Evolutionary conservation across 2,113 vertebrate species (phyloP), one percentile per base, ranked within the genome.

Genomic region (Periophthalmodon schlosseri): DNA sequence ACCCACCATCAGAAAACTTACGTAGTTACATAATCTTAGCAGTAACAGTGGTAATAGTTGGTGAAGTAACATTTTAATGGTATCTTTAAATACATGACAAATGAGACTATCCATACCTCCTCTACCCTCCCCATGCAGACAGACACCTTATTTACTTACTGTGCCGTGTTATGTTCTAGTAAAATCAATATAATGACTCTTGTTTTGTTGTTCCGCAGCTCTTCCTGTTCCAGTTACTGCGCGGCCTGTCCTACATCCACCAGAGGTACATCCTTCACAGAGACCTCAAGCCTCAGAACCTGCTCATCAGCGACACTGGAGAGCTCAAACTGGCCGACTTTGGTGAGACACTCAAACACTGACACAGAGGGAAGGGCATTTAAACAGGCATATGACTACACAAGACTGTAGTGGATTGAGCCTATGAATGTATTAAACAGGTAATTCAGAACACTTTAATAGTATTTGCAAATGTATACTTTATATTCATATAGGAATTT

Each of bases 261-360:
- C 97, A 98, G 92, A 95, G 96, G 84, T 97, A 96, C 91, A 98
- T 99, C 92, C 94, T 99, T 88, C 97, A 98, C 94, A 94, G 97
- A 61, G 97, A 99, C 94, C 95, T 99, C 90, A 99, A 99, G 88
- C 97, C 97, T 72, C 97, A 99, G 91, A 99, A 99, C 89, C 95
- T 99, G 89, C 96, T 99, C 81, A 99, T 99, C 94, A 95, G 96
- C 80, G 96, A 99, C 93, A 96, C 94, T 24, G 97, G 97, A 86
- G 96, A 98, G 90, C 95, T 98, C 84, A 99, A 99, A 94, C 96
- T 99, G 61, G 97, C 97, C 85, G 97, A 99, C 93, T 98, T 99
- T 79, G 97, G 97, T 99, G 94, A 94, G 94, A 88, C 20, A 8
- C 9, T 12, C 8, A 0, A 4, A 20, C 20, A 11, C 28, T 3